These are phyloP conservation scores for Alfaro cultratus DNA, from an alignment of 2,797 vertebrate genomes.

Conservation along the genomic window DNA sequence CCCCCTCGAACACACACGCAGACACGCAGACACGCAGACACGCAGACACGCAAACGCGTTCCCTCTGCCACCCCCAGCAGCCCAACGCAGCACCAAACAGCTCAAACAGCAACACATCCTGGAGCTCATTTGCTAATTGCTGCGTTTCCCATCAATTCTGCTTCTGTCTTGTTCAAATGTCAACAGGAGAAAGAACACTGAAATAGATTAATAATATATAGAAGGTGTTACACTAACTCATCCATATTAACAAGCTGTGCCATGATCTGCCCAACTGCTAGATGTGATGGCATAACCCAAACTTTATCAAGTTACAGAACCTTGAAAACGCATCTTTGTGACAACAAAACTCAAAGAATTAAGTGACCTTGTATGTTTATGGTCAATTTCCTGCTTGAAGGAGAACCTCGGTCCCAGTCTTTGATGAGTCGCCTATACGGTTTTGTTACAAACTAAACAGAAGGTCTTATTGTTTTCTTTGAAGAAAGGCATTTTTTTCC, in stretches of 20 bases:
- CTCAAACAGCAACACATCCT: conserved; percentile 86
- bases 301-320: background rate
- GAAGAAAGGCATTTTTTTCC: background rate
- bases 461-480: background rate
- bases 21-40: conserved; percentile 1
- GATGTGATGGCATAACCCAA: background rate
- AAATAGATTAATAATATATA: conserved; percentile 64
- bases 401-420: background rate
- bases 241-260: conserved; percentile 15
- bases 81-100: conserved; percentile 70
- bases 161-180: conserved; percentile 91
- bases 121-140: conserved; percentile 99
- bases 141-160: conserved; percentile 96
- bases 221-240: conserved; percentile 51
- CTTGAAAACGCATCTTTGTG: background rate
- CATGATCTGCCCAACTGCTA: conserved; percentile 1
- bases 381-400: background rate
- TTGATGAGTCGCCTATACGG: background rate
- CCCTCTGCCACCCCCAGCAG: conserved; percentile 59
- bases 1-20: conserved; percentile 7
- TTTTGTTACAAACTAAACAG: background rate
- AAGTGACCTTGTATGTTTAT: background rate
- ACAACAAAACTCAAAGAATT: background rate
- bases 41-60: conserved; percentile 17
- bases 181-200: conserved; percentile 76